A percentile compares a stretch with the other conserved stretches of the same genome.
phyloP scores from a whole-genome alignment of 35 echinoderm and acorn worm genomes.

The Antedon bifida region DNA sequence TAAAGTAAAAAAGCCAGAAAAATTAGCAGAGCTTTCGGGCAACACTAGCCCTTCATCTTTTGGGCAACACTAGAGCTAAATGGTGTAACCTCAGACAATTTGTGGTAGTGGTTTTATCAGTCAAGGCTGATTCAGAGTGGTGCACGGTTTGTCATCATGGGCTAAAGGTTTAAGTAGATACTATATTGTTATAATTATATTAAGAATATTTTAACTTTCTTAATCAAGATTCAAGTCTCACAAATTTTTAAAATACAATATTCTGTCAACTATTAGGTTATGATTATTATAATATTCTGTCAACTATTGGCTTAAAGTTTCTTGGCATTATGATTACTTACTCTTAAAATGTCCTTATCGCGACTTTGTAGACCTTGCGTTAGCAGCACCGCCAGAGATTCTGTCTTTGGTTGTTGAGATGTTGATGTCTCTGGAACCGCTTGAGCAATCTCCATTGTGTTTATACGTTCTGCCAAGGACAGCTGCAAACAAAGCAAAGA shows the following conservation, averaged over 20 bases:
- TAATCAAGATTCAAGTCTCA: too few relatives aligned
- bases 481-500: neutral
- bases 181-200: too few relatives aligned
- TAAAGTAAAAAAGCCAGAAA: too few relatives aligned
- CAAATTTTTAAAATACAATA: too few relatives aligned
- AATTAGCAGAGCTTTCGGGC: too few relatives aligned
- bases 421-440: constrained; percentile 16
- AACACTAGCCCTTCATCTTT: too few relatives aligned
- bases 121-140: constrained; percentile 12
- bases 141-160: constrained; percentile 32
- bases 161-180: too few relatives aligned
- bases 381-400: constrained; percentile 49
- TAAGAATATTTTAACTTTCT: too few relatives aligned
- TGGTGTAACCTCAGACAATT: neutral
- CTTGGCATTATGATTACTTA: constrained; percentile 10
- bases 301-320: too few relatives aligned
- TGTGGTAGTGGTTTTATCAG: constrained; percentile 12
- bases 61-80: too few relatives aligned
- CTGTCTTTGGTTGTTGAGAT: constrained; percentile 15
- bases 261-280: too few relatives aligned
- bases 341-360: constrained; percentile 51
- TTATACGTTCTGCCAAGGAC: constrained; percentile 31
- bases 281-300: too few relatives aligned
- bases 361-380: constrained; percentile 75
- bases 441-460: constrained; percentile 27